phyloP scores from a whole-genome alignment of 92 coral and sea anemone species.

The Phenganax subtilis region DNA sequence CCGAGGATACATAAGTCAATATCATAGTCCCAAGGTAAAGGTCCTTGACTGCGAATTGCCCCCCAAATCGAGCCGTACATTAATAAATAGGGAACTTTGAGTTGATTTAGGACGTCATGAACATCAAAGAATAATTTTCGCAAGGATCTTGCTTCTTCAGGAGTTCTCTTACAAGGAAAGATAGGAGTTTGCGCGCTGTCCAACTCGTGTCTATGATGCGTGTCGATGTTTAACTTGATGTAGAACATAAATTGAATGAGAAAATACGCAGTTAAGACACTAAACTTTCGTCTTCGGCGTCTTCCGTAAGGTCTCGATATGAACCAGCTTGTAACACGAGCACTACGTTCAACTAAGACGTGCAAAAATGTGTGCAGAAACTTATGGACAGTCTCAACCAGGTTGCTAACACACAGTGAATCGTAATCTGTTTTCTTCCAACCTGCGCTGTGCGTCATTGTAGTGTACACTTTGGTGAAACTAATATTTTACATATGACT shows the following conservation, averaged over 20 bases:
- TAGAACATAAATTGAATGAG: not conserved
- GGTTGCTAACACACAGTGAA: not conserved
- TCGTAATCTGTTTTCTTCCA: not conserved
- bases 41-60: constrained; percentile 30
- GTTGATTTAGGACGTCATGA: not conserved
- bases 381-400: not conserved
- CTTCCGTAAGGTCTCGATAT: not conserved
- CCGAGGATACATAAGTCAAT: constrained; percentile 18
- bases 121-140: constrained; percentile 22
- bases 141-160: constrained; percentile 26
- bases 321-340: not conserved
- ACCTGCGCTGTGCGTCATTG: not conserved
- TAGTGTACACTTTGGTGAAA: too few relatives aligned
- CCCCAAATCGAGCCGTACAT: constrained; percentile 46
- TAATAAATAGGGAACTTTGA: constrained; percentile 20
- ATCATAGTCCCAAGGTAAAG: constrained; percentile 40
- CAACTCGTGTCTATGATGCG: constrained; percentile 29
- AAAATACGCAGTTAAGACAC: not conserved
- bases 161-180: constrained; percentile 22
- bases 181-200: constrained; percentile 25
- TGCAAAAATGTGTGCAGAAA: not conserved
- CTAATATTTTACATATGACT: too few relatives aligned
- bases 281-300: not conserved
- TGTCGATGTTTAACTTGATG: constrained; percentile 31
- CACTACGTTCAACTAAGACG: not conserved